Evolutionary conservation across 1,140 invertebrate species (phyloP).

Genomic region (Drosophila paulistorum): DNA sequence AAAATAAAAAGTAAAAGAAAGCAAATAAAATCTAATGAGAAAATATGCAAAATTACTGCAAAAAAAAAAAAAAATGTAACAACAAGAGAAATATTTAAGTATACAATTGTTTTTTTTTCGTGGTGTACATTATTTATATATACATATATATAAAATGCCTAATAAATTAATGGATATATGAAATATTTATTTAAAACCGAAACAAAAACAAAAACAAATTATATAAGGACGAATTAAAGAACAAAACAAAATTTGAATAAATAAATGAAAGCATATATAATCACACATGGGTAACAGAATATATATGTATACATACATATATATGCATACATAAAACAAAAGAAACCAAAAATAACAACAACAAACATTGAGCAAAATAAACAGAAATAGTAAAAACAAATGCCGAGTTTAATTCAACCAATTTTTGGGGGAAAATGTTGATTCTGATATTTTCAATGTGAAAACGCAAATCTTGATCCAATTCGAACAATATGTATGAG

Average conservation of each 20-base stretch:
- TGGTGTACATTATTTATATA: conserved; percentile 76
- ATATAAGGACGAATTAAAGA: conserved; percentile 64
- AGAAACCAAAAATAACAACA: conserved; percentile 10
- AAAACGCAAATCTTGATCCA: too few species aligned
- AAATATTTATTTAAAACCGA: conserved; percentile 62
- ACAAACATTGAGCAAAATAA: conserved; percentile 18
- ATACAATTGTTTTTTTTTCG: conserved; percentile 63
- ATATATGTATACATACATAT: conserved; percentile 33
- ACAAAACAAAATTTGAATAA: conserved; percentile 39
- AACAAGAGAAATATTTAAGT: conserved; percentile 39
- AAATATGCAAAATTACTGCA: too few species aligned
- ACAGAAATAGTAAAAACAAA: conserved; percentile 10
- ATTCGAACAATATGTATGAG: too few species aligned
- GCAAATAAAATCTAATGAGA: too few species aligned
- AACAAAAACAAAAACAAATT: conserved; percentile 38
- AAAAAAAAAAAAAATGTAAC: neutral
- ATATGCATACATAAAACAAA: neutral
- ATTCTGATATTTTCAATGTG: too few species aligned
- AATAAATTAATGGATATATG: conserved; percentile 63
- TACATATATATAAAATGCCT: conserved; percentile 49
- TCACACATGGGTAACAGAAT: conserved; percentile 75
- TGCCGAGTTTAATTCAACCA: too few species aligned
- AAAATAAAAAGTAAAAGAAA: too few species aligned
- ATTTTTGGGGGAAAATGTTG: too few species aligned
- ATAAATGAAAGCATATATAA: conserved; percentile 67